Evolutionary conservation across 2,888 invertebrate genomes (phyloP), one percentile per base, ranked within the genome.

Genomic region (Eupithecia insigniata): DNA sequence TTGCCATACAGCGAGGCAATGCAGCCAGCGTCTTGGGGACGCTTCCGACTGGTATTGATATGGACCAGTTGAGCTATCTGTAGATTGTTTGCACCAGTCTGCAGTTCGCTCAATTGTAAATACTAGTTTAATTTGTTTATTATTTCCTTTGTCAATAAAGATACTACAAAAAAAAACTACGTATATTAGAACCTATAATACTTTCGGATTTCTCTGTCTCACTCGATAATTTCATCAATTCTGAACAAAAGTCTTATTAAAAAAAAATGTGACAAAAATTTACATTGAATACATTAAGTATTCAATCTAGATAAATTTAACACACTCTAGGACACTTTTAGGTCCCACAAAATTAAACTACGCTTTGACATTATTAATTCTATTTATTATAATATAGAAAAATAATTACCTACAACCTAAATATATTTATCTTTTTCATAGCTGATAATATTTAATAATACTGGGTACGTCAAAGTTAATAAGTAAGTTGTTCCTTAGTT

Each of bases 261-360:
- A 66, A n/a, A 62, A 51, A 39, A 4, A 51, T 68, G 68, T 66
- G 60, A 60, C 70, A 58, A 32, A 64, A 71, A 69, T 36, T 43
- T 28, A 69, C n/a, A 34, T 30, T 18, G 18, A 18, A 60, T 60
- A n/a, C n/a, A n/a, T n/a, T n/a, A n/a, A n/a, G 7, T 60, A 60
- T 26, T 3, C 7, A 30, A 12, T 60, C 18, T 30, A 61, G 16
- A 46, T 65, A 18, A 67, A 62, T 51, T 58, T n/a, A 46, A 51
- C 36, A 55, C n/a, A 58, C 67, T 30, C 43, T 22, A 67, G 72
- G 69, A 75, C 75, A 71, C 69, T 76, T 77, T 76, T 76, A 76
- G 77, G 78, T 79, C 76, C 78, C 78, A 46, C 34, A 22, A 22
- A 64, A 64, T 64, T 64, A 64, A 32, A 16, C 64, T 64, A 64